A percentile compares a stretch with the other conserved stretches of the same genome.
Conservation (phyloP, 2,888 invertebrate genomes). For the Ferrisia virgata region DNA sequence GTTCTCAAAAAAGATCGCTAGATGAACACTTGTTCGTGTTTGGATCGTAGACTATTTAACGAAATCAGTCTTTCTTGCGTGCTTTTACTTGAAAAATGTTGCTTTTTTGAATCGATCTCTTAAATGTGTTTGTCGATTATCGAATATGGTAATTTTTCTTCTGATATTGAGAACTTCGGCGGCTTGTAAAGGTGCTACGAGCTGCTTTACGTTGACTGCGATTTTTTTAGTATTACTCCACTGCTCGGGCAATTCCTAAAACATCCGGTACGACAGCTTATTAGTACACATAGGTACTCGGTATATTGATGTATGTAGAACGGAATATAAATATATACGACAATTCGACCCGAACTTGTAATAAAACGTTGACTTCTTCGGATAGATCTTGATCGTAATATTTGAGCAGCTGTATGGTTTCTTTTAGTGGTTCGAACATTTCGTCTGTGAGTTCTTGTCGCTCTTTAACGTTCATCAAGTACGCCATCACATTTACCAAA, state of each 20-base stretch:
- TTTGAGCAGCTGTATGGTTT: constrained; percentile 87
- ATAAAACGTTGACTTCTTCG: constrained; percentile 87
- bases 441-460: constrained; percentile 82
- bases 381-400: constrained; percentile 96
- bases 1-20: too few relatives aligned
- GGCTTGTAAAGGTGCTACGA: constrained; percentile 91
- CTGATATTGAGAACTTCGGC: constrained; percentile 88
- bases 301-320: background rate
- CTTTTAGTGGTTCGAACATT: constrained; percentile 92
- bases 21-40: too few relatives aligned
- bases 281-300: background rate
- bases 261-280: constrained; percentile 11
- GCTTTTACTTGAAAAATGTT: constrained; percentile 53
- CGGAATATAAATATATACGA: too few relatives aligned
- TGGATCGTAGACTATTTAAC: too few relatives aligned
- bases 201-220: constrained; percentile 85
- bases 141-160: constrained; percentile 80
- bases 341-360: constrained; percentile 60
- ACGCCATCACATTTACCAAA: constrained; percentile 90
- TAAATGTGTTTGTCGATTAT: constrained; percentile 76
- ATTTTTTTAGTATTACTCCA: constrained; percentile 94
- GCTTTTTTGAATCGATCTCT: constrained; percentile 76
- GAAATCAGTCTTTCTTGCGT: too few relatives aligned
- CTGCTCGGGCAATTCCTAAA: constrained; percentile 87
- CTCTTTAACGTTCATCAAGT: constrained; percentile 87